These are phyloP conservation scores for Leptopterna dolabrata DNA, from an alignment of 2,888 invertebrate species.

Conservation along the genomic window DNA sequence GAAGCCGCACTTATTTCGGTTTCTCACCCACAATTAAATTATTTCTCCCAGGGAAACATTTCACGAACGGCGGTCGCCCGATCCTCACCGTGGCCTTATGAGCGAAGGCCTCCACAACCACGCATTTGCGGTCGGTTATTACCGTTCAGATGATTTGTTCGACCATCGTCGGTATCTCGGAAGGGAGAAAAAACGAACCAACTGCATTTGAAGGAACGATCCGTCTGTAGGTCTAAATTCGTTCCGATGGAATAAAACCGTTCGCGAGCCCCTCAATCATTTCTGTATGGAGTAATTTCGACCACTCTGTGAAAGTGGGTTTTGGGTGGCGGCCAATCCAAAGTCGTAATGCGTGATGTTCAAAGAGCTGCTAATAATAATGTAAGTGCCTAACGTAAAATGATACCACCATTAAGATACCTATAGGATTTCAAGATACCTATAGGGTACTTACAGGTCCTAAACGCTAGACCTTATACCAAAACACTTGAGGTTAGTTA, in stretches of 20 bases:
- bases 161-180: neutral
- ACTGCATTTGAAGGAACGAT: neutral
- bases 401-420: no score
- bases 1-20: neutral
- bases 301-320: neutral
- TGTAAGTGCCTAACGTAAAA: no score
- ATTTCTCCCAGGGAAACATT: neutral
- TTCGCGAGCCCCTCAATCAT: neutral
- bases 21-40: neutral
- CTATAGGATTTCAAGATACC: no score
- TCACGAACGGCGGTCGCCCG: neutral
- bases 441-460: no score
- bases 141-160: neutral
- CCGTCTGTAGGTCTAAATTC: neutral
- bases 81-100: neutral
- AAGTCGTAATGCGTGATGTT: neutral
- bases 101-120: neutral
- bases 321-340: neutral
- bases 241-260: neutral
- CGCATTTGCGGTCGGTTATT: slow-evolving; percentile 11
- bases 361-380: no score
- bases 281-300: neutral
- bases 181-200: neutral
- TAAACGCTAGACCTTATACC: no score
- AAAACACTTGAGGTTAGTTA: no score